A percentile compares a stretch with the other conserved stretches of the same genome.
Conservation (phyloP, 1,140 invertebrate genomes). For the Pachypeltis micranthus region DNA sequence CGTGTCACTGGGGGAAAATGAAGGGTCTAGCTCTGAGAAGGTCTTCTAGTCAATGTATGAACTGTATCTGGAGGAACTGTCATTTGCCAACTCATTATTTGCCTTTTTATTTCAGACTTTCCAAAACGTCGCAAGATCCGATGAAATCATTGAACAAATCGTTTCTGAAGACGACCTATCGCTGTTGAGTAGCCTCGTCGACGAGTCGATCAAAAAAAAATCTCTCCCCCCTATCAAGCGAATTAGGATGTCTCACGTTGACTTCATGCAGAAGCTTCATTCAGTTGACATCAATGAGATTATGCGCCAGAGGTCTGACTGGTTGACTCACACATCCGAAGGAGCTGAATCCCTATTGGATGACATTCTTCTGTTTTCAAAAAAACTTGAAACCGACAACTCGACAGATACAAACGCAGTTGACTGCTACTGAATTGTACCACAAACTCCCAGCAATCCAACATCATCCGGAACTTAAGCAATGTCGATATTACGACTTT, state of each 20-base stretch:
- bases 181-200: constrained; percentile 42
- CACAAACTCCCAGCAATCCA: too few species aligned
- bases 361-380: constrained; percentile 39
- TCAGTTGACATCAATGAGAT: constrained; percentile 41
- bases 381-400: background rate
- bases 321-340: constrained; percentile 42
- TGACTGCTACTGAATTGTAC: constrained; percentile 10
- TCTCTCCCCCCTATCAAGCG: constrained; percentile 25
- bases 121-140: too few species aligned
- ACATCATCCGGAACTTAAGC: too few species aligned
- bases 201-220: background rate
- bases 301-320: constrained; percentile 42
- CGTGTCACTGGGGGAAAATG: too few species aligned
- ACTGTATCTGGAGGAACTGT: too few species aligned
- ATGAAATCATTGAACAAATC: constrained; percentile 41
- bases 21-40: too few species aligned
- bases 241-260: constrained; percentile 37
- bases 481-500: too few species aligned
- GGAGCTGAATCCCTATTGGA: constrained; percentile 49
- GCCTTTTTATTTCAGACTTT: too few species aligned
- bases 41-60: too few species aligned
- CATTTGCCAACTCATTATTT: too few species aligned
- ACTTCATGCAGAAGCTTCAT: constrained; percentile 42
- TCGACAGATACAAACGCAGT: constrained; percentile 8
- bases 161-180: constrained; percentile 43